phyloP scores from a whole-genome alignment of 2,888 invertebrate species.

The Pedicia rivosa region DNA sequence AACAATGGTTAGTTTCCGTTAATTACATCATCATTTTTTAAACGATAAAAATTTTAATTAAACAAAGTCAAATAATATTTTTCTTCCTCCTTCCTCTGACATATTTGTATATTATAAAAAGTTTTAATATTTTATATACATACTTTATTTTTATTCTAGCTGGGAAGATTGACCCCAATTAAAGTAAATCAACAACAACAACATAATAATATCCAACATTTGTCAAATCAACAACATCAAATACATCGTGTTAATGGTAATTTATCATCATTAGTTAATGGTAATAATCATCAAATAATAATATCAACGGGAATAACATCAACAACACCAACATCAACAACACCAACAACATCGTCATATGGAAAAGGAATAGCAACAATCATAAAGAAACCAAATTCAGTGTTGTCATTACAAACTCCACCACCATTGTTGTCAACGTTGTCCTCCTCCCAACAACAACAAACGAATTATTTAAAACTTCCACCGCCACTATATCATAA shows the following conservation, averaged over 20 bases:
- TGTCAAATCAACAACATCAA: constrained; percentile 17
- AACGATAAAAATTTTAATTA: too few relatives aligned
- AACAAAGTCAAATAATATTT: too few relatives aligned
- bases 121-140: neutral
- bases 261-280: neutral
- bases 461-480: neutral
- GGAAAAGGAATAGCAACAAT: neutral
- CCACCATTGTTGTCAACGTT: neutral
- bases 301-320: constrained; percentile 5
- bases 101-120: too few relatives aligned
- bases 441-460: neutral
- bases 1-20: too few relatives aligned
- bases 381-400: neutral
- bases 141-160: constrained; percentile 3
- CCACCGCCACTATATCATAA: constrained; percentile 4
- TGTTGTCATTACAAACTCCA: constrained; percentile 1
- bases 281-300: neutral
- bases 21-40: too few relatives aligned
- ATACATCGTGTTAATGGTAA: constrained; percentile 4
- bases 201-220: constrained; percentile 11
- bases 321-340: constrained; percentile 4
- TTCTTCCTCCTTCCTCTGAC: too few relatives aligned
- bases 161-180: constrained; percentile 12
- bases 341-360: neutral
- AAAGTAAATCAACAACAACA: constrained; percentile 6